These are phyloP conservation scores for Drepana falcataria DNA, from an alignment of 2,888 invertebrate genomes.

Conservation along the genomic window DNA sequence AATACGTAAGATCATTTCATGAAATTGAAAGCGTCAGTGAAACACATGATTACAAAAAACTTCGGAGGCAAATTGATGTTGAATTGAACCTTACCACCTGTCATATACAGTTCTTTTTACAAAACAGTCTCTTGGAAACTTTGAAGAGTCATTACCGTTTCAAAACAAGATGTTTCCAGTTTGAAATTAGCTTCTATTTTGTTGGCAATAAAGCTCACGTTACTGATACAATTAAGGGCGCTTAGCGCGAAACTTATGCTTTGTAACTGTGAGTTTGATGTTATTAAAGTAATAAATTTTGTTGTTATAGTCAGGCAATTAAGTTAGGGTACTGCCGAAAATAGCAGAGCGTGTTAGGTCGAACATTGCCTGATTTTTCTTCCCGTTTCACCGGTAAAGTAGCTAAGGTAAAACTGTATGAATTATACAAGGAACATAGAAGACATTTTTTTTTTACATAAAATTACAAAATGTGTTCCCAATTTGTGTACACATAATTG, in stretches of 20 bases:
- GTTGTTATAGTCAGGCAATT: neutral
- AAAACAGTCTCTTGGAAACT: constrained; percentile 23
- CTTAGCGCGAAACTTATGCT: constrained; percentile 21
- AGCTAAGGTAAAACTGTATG: no score
- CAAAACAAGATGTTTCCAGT: constrained; percentile 18
- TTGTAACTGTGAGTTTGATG: constrained; percentile 21
- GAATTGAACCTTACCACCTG: constrained; percentile 23
- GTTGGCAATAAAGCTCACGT: constrained; percentile 22
- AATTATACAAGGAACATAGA: no score
- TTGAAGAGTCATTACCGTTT: constrained; percentile 27
- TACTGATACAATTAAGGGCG: constrained; percentile 18
- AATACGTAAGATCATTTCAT: no score
- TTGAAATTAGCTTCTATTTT: constrained; percentile 16
- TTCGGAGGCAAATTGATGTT: constrained; percentile 2
- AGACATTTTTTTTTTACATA: no score
- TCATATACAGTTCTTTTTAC: constrained; percentile 26
- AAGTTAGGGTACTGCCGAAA: neutral
- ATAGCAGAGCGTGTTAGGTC: neutral
- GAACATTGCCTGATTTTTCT: neutral
- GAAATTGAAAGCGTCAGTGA: neutral
- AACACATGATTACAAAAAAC: neutral
- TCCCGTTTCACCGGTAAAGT: neutral
- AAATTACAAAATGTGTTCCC: no score
- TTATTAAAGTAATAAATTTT: constrained; percentile 13
- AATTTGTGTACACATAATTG: no score